A percentile compares a stretch with the other conserved stretches of the same genome.
Conservation (phyloP, 2,888 invertebrate species). For the Lamellibrachia columna region DNA sequence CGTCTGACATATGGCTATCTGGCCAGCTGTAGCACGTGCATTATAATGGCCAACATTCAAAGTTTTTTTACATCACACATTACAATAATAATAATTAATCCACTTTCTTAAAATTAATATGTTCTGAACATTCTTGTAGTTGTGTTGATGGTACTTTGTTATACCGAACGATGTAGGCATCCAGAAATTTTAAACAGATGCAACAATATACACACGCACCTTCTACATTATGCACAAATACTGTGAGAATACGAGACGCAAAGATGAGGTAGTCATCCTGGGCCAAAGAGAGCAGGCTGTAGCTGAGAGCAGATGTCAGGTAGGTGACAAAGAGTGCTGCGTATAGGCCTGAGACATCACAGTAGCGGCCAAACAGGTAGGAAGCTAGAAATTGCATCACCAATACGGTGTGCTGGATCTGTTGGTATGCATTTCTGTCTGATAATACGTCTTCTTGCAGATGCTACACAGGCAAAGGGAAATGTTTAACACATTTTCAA, state of each 20-base stretch:
- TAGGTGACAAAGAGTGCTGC: not conserved
- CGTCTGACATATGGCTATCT: not conserved
- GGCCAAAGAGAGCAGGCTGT: not conserved
- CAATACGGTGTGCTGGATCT: not conserved
- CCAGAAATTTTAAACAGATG: too few relatives aligned
- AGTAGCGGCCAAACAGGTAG: not conserved
- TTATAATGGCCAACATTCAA: not conserved
- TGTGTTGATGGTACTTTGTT: too few relatives aligned
- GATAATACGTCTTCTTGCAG: not conserved
- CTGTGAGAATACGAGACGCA: not conserved
- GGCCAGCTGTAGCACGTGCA: not conserved
- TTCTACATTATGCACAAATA: not conserved
- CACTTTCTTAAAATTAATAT: too few relatives aligned
- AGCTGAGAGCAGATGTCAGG: not conserved
- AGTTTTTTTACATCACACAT: too few relatives aligned
- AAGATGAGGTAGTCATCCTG: not conserved
- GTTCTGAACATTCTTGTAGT: too few relatives aligned
- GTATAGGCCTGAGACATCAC: not conserved
- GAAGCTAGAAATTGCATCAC: not conserved
- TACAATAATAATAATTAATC: too few relatives aligned
- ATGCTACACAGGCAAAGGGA: not conserved
- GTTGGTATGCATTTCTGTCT: not conserved
- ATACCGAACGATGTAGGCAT: too few relatives aligned
- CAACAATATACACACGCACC: not conserved
- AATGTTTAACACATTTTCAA: not conserved